phyloP scores from a whole-genome alignment of 2,113 vertebrate species.

The Lipotes vexillifer region DNA sequence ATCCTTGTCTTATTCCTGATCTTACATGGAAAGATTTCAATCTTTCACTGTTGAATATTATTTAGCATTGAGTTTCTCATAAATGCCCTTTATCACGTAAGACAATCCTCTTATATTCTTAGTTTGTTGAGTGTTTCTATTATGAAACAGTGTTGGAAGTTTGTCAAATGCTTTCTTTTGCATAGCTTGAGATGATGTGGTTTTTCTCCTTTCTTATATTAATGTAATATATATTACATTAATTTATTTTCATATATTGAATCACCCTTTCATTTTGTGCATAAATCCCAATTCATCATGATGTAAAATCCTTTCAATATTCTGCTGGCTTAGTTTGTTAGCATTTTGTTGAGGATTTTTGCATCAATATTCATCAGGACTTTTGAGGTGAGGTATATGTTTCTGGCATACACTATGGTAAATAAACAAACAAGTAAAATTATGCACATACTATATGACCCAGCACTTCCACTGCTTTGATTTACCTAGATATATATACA shows the following conservation, averaged over 20 bases:
- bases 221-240: background rate
- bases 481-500: background rate
- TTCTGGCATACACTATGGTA: background rate
- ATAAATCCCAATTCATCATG: background rate
- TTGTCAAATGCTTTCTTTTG: background rate
- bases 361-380: background rate
- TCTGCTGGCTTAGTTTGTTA: background rate
- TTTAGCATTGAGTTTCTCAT: background rate
- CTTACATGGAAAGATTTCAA: background rate
- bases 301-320: background rate
- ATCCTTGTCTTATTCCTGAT: background rate
- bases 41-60: background rate
- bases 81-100: background rate
- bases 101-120: background rate
- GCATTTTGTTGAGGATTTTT: background rate
- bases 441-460: background rate
- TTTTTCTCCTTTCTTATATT: background rate
- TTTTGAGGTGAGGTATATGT: background rate
- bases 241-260: conserved; percentile 1
- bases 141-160: background rate
- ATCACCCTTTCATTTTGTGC: background rate
- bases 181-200: background rate
- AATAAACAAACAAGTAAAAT: background rate
- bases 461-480: background rate
- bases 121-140: background rate